phyloP scores from a whole-genome alignment of 2,888 invertebrate genomes.

The Caenorhabditis japonica region DNA sequence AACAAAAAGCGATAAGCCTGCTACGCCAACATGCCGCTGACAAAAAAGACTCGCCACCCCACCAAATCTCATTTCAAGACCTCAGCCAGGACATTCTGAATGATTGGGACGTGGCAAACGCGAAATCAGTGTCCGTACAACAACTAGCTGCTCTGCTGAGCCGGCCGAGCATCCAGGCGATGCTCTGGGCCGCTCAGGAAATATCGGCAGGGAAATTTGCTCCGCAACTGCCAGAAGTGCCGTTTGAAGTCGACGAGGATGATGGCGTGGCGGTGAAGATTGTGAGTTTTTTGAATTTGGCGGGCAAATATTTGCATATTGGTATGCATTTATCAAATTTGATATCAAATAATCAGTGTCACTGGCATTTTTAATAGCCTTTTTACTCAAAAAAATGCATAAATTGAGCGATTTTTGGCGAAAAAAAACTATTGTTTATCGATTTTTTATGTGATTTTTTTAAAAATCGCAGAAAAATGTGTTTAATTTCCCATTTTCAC shows the following conservation, averaged over 20 bases:
- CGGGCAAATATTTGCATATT: too few relatives aligned
- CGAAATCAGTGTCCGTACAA: constrained; percentile 59
- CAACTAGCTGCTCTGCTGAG: constrained; percentile 57
- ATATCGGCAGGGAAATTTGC: constrained; percentile 61
- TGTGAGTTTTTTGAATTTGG: constrained; percentile 74
- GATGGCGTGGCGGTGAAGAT: constrained; percentile 77
- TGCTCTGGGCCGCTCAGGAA: constrained; percentile 62
- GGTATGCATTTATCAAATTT: too few relatives aligned
- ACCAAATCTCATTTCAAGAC: constrained; percentile 34
- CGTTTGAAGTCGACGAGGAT: constrained; percentile 73
- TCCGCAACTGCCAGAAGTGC: constrained; percentile 64
- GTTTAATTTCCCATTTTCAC: too few relatives aligned
- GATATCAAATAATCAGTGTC: too few relatives aligned
- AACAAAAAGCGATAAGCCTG: constrained; percentile 10
- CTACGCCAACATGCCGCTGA: not conserved
- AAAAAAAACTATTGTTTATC: too few relatives aligned
- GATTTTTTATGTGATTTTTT: too few relatives aligned
- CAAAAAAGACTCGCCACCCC: too few relatives aligned
- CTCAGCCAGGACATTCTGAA: constrained; percentile 59
- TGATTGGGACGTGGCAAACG: constrained; percentile 56
- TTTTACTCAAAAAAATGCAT: too few relatives aligned
- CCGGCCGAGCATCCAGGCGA: constrained; percentile 56
- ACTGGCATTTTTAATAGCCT: too few relatives aligned
- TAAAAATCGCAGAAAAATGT: too few relatives aligned
- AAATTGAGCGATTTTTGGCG: too few relatives aligned